Evolutionary conservation across 2,888 invertebrate genomes (phyloP).

Genomic region (Drosophila acutilabella): DNA sequence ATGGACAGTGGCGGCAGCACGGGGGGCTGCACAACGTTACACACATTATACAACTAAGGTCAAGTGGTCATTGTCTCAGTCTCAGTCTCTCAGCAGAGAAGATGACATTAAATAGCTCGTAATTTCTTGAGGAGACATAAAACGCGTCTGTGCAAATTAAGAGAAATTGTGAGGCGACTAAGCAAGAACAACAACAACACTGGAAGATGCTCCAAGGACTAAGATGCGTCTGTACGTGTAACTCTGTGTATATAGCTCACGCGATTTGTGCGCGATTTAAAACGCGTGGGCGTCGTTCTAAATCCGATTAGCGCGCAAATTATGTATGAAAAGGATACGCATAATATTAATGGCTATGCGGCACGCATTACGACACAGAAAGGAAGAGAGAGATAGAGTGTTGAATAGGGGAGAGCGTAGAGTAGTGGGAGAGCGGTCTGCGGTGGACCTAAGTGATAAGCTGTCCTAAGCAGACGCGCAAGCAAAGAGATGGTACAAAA

Average conservation of each 20-base stretch:
- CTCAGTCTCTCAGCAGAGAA: slow-evolving; percentile 26
- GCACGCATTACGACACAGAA: slow-evolving; percentile 21
- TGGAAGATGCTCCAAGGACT: slow-evolving; percentile 33
- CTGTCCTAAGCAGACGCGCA: slow-evolving; percentile 25
- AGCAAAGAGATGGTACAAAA: slow-evolving; percentile 34
- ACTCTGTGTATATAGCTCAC: neutral
- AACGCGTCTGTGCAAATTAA: slow-evolving; percentile 35
- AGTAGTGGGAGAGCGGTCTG: neutral
- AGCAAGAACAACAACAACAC: slow-evolving; percentile 22
- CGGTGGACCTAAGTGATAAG: slow-evolving; percentile 10
- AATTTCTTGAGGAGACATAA: slow-evolving; percentile 55
- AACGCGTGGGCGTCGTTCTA: slow-evolving; percentile 22
- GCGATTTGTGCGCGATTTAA: slow-evolving; percentile 40
- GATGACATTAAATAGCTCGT: slow-evolving; percentile 53
- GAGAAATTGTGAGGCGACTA: slow-evolving; percentile 31
- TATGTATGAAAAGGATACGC: slow-evolving; percentile 42
- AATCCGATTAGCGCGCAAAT: slow-evolving; percentile 50
- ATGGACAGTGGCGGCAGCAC: slow-evolving; percentile 1
- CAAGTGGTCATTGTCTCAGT: slow-evolving; percentile 62
- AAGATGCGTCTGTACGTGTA: slow-evolving; percentile 4
- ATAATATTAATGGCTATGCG: slow-evolving; percentile 40
- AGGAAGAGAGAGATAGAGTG: slow-evolving; percentile 2
- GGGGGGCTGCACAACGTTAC: slow-evolving; percentile 27
- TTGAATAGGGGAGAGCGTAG: neutral
- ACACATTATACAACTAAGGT: slow-evolving; percentile 51